phyloP scores from a whole-genome alignment of 2,888 invertebrate genomes.

The Lottia gigantea region DNA sequence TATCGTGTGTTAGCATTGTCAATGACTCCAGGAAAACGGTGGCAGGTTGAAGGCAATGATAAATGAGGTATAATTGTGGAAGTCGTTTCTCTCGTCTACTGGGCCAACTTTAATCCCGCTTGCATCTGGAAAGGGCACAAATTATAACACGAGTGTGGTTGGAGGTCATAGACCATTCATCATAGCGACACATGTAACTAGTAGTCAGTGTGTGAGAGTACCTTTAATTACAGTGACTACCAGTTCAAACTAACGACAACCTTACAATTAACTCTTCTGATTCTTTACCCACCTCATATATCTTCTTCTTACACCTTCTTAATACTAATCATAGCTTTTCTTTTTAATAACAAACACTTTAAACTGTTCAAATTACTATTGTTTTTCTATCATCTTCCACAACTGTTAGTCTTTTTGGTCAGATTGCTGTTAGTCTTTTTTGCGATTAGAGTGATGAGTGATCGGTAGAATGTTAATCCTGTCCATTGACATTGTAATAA shows the following conservation, averaged over 20 bases:
- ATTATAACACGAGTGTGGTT: constrained; percentile 11
- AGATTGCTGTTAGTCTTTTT: no score
- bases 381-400: no score
- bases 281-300: neutral
- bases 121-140: constrained; percentile 1
- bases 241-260: neutral
- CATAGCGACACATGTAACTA: constrained; percentile 1
- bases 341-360: no score
- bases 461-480: no score
- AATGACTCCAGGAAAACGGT: neutral
- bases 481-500: no score
- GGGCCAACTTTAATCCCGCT: constrained; percentile 8
- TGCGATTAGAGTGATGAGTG: no score
- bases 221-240: constrained; percentile 1
- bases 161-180: constrained; percentile 6
- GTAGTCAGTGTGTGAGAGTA: neutral
- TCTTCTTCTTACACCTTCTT: neutral
- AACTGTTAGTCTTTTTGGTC: no score
- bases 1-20: neutral
- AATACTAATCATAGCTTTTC: no score
- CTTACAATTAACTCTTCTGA: neutral
- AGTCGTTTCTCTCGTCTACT: neutral
- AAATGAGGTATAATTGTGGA: constrained; percentile 5
- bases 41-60: constrained; percentile 5
- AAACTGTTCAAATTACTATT: no score